Evolutionary conservation across 2,888 invertebrate genomes (phyloP), one percentile per base, ranked within the genome.

Genomic region (Heliconius cydno): DNA sequence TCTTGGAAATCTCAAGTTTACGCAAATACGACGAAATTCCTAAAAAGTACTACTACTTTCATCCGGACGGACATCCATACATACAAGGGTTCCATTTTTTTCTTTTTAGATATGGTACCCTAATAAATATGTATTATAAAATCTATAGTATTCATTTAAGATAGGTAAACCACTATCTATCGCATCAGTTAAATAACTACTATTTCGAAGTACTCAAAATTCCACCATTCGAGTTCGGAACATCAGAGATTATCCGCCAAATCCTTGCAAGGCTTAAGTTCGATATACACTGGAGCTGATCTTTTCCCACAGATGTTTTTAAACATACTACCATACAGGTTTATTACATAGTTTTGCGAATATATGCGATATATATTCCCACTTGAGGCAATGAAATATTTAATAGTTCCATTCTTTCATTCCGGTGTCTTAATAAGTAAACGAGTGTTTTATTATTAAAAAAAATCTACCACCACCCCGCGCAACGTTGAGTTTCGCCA

Each of bases 191-290:
- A 13, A 25, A 70, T 25, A 41, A 13, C 2, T 25, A 70, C 9
- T 70, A 41, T 46, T 41, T 9, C 7, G 7, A 15, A 41, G 25
- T 70, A 60, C 22, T 19, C 28, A 3, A 41, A 38, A 28, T 75
- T 63, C n/a, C 66, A 77, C 63, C 68, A 65, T 80, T 80, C 77
- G 68, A 41, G 46, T 68, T 80, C 67, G 3, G 68, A 68, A 80
- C 80, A 80, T 79, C 65, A 71, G 73, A 79, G 74, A 74, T 77
- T 68, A 80, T 80, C 52, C 76, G 63, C 41, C 68, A 63, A 73
- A 82, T 75, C 74, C 78, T 78, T 70, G 75, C 75, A 46, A 38
- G 65, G 25, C 67, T 77, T 68, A 63, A 66, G 65, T 41, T 46
- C 22, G 28, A 46, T 46, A 19, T 28, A 75, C 65, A 65, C 22